Evolutionary conservation across 2,113 vertebrate genomes (phyloP).

Genomic region (Zosterops pallidus): DNA sequence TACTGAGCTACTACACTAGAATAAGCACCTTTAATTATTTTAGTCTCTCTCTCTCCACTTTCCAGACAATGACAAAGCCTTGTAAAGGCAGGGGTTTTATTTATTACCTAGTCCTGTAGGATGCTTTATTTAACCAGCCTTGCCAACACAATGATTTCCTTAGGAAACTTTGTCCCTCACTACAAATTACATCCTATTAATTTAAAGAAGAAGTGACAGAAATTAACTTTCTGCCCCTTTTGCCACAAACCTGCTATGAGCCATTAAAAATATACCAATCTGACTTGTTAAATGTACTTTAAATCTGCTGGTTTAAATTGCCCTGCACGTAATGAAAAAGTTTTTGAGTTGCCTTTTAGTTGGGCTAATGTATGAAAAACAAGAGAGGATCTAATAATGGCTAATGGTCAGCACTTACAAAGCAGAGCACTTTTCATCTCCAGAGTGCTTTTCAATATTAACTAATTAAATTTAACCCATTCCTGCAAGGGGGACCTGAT

Average conservation of each 20-base stretch:
- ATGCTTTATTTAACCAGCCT: not conserved
- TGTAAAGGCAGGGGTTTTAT: not conserved
- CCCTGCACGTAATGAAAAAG: not conserved
- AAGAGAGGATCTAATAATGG: not conserved
- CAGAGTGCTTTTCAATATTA: constrained; percentile 25
- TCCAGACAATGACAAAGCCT: not conserved
- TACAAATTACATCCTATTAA: not conserved
- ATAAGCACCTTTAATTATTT: constrained; percentile 53
- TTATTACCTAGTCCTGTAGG: constrained; percentile 36
- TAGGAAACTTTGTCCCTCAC: constrained; percentile 17
- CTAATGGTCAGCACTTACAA: not conserved
- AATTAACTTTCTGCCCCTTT: constrained; percentile 28
- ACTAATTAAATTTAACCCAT: constrained; percentile 25
- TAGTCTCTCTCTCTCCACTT: not conserved
- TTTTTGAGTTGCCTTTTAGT: not conserved
- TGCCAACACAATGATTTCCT: constrained; percentile 16
- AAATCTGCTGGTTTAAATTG: not conserved
- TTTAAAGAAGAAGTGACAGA: not conserved
- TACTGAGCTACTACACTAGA: not conserved
- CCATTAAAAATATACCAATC: constrained; percentile 3
- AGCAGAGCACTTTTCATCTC: constrained; percentile 9
- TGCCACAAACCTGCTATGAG: not conserved
- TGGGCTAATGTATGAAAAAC: not conserved
- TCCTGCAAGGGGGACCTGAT: not conserved
- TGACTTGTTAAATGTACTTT: constrained; percentile 1